Percentiles rank a stretch among this genome's conserved stretches.
phyloP scores from a whole-genome alignment of 2,113 vertebrate species.

The Sus scrofa region T2T-Sscrofa CM000824.6:37835001-37835500 shows the following conservation, averaged over 20 bases:
- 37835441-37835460: not conserved
- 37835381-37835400: not conserved
- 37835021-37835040: constrained; percentile 17
- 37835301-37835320: not conserved
- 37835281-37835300: not conserved
- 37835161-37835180: not conserved
- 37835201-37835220: not conserved
- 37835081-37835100: not conserved
- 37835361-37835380: not conserved
- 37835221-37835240: not conserved
- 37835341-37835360: not conserved
- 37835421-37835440: not conserved
- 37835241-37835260: not conserved
- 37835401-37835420: not conserved
- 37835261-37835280: not conserved
- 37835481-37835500: not conserved
- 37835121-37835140: not conserved
- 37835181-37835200: not conserved
- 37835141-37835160: not conserved
- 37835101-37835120: not conserved
- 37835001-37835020: not conserved
- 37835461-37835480: not conserved
- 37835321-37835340: not conserved
- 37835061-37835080: not conserved
- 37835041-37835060: not conserved